Percentiles rank a stretch among this genome's conserved stretches.
These are phyloP conservation scores for Lochmaea crataegi DNA, from an alignment of 2,888 invertebrate species.

Conservation along the genomic window DNA sequence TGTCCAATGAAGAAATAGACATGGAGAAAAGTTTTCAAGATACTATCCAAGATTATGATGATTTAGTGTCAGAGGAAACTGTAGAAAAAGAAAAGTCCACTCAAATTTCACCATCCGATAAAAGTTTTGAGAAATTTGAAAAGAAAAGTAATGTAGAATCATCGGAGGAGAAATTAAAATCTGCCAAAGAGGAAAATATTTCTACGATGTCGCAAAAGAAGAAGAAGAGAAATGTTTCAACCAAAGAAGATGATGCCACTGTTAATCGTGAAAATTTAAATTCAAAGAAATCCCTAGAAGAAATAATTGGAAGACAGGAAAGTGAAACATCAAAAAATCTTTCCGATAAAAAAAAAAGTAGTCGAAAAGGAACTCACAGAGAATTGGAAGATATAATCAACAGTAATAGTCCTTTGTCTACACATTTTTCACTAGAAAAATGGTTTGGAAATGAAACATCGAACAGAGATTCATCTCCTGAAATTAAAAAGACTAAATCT, in stretches of 20 bases:
- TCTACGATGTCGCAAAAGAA: background rate
- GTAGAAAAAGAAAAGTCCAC: background rate
- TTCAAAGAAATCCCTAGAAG: conserved; percentile 3
- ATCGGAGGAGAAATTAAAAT: background rate
- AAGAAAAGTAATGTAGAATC: background rate
- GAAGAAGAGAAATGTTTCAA: background rate
- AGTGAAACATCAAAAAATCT: background rate
- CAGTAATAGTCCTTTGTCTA: background rate
- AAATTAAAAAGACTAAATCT: background rate
- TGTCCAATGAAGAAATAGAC: background rate
- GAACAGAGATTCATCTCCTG: background rate
- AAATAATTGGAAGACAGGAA: conserved; percentile 6
- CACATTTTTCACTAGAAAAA: background rate
- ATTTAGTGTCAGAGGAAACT: background rate
- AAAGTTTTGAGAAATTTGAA: background rate
- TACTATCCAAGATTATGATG: conserved; percentile 5
- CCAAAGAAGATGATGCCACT: background rate
- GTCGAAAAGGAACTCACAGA: conserved; percentile 4
- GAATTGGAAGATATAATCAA: conserved; percentile 2
- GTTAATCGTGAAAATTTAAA: background rate
- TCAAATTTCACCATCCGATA: background rate
- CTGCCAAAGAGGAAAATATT: background rate
- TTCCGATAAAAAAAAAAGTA: background rate
- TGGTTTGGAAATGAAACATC: background rate
- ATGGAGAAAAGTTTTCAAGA: conserved; percentile 27